Evolutionary conservation across 2,888 invertebrate species (phyloP).

Genomic region (Helicoverpa assulta): DNA sequence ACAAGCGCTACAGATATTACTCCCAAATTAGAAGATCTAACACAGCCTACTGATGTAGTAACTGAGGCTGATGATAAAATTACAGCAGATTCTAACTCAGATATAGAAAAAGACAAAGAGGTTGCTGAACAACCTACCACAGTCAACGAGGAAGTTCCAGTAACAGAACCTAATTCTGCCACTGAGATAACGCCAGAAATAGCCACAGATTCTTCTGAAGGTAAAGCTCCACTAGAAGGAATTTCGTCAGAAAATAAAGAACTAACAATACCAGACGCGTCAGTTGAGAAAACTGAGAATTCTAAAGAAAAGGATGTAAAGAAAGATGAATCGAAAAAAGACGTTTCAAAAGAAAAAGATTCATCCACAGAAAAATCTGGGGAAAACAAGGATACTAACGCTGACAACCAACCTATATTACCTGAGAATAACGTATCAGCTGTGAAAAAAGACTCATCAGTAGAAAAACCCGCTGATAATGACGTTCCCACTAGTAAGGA

Average conservation of each 20-base stretch:
- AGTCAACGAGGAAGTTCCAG: background rate
- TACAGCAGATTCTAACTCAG: background rate
- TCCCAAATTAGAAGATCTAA: background rate
- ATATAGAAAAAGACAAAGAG: constrained; percentile 17
- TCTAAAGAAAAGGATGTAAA: background rate
- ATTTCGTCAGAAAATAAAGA: background rate
- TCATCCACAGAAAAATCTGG: background rate
- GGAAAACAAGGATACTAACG: background rate
- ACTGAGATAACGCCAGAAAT: background rate
- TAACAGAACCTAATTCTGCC: background rate
- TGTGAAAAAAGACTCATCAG: background rate
- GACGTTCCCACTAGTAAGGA: background rate
- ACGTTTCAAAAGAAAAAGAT: background rate
- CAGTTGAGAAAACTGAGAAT: background rate
- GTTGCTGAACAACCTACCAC: background rate
- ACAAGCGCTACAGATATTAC: background rate
- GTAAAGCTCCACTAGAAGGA: background rate
- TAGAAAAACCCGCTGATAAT: background rate
- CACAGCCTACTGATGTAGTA: background rate
- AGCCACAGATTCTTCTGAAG: background rate
- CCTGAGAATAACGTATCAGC: background rate
- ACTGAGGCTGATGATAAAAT: background rate
- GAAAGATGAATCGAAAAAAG: constrained; percentile 4
- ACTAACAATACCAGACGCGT: background rate
- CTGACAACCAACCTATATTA: background rate